Evolutionary conservation across 2,797 vertebrate genomes (phyloP).

Genomic region (Eulemur mongoz): DNA sequence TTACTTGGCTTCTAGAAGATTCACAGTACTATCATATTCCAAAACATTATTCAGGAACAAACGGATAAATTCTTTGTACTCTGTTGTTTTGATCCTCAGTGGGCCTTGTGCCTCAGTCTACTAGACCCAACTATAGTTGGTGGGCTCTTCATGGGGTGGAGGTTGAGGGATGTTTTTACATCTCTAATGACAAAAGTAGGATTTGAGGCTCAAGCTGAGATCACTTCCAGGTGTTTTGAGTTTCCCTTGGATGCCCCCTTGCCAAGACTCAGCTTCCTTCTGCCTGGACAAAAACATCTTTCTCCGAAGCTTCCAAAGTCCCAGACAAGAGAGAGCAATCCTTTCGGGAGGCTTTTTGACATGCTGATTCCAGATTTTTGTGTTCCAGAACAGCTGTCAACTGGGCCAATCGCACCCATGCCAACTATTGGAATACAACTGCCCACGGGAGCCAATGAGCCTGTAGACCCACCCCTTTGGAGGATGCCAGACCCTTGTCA

Average conservation of each 20-base stretch:
- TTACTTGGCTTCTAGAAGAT: neutral
- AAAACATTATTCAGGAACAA: neutral
- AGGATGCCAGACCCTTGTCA: neutral
- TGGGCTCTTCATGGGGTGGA: neutral
- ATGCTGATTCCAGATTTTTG: neutral
- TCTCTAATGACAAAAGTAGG: neutral
- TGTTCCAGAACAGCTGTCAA: neutral
- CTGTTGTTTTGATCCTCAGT: neutral
- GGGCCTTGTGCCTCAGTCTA: neutral
- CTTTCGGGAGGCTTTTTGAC: neutral
- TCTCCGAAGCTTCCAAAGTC: neutral
- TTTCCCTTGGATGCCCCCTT: neutral
- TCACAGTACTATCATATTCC: too few species aligned
- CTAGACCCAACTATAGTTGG: neutral
- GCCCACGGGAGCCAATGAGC: neutral
- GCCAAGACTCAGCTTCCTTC: neutral
- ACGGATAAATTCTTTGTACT: neutral
- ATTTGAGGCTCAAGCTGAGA: neutral
- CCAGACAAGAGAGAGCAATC: neutral
- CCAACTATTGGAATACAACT: neutral
- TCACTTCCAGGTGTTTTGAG: neutral
- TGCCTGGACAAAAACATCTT: neutral
- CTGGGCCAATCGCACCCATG: neutral
- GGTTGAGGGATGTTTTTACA: neutral
- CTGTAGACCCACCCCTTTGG: neutral